phyloP scores from a whole-genome alignment of 2,113 vertebrate genomes.

The Equus quagga region DNA sequence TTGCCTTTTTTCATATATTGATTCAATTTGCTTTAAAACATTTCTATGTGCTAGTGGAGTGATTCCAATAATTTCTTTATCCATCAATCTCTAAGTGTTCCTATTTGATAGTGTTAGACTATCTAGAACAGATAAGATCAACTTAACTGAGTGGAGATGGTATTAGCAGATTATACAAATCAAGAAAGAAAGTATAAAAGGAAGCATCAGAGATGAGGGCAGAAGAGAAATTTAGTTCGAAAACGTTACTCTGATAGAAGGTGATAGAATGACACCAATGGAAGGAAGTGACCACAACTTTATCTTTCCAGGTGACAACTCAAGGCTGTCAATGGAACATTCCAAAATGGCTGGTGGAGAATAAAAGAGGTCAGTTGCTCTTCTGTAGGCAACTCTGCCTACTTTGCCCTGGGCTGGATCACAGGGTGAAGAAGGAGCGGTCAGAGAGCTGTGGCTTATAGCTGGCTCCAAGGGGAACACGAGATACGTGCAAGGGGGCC shows the following conservation, averaged over 20 bases:
- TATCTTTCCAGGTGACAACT: not conserved
- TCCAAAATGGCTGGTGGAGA: not conserved
- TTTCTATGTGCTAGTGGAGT: not conserved
- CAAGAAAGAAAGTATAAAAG: not conserved
- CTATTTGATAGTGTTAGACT: not conserved
- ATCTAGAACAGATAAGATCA: conserved; percentile 51
- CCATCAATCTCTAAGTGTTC: not conserved
- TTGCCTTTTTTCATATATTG: not conserved
- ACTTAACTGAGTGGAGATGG: not conserved
- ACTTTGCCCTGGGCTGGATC: not conserved
- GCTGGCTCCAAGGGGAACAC: accelerated
- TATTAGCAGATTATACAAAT: not conserved
- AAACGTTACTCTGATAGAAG: not conserved
- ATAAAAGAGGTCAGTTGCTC: not conserved
- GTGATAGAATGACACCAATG: not conserved
- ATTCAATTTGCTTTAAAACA: conserved; percentile 2
- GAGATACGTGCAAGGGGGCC: accelerated
- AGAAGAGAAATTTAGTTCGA: conserved; percentile 43
- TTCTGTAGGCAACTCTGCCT: not conserved
- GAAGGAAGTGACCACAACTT: conserved; percentile 1
- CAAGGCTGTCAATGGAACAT: not conserved
- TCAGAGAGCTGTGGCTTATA: not conserved
- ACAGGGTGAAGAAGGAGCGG: not conserved
- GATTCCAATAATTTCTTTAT: not conserved
- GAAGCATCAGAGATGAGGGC: not conserved